Conservation (phyloP, 2,888 invertebrate genomes). For the Elgonia sp. region DNA sequence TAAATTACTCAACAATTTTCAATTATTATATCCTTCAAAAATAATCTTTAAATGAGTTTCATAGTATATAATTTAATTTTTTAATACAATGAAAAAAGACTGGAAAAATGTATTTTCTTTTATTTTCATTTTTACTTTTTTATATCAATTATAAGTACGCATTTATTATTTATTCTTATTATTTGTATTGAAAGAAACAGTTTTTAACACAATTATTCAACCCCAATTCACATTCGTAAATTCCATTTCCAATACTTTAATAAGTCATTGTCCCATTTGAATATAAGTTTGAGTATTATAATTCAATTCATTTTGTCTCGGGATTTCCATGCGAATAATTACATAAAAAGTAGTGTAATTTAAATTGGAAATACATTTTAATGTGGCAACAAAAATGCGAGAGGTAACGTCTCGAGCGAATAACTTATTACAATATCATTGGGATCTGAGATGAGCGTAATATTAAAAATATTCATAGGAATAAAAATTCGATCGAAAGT, state of each 20-base stretch:
- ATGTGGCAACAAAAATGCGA: slow-evolving; percentile 9
- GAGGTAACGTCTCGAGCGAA: not conserved
- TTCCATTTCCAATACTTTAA: too few species aligned
- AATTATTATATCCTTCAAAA: too few species aligned
- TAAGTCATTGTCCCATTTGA: not conserved
- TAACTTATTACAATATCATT: slow-evolving; percentile 38
- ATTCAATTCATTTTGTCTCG: slow-evolving; percentile 6
- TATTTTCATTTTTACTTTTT: too few species aligned
- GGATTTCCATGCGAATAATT: not conserved
- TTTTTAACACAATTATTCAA: too few species aligned
- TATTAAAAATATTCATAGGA: slow-evolving; percentile 56
- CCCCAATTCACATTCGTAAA: too few species aligned
- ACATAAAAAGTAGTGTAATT: slow-evolving; percentile 34
- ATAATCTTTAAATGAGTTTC: too few species aligned
- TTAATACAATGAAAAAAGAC: too few species aligned
- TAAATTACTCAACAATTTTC: not conserved
- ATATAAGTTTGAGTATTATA: not conserved
- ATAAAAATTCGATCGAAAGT: slow-evolving; percentile 39
- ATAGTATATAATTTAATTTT: too few species aligned
- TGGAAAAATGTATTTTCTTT: too few species aligned
- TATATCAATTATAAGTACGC: too few species aligned
- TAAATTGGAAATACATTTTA: slow-evolving; percentile 47
- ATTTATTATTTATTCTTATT: too few species aligned
- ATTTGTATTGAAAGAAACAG: too few species aligned
- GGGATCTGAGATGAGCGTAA: not conserved